Base-by-base conservation (phyloP, 2,888 invertebrate species). In the Cheilosia grossa region DNA sequence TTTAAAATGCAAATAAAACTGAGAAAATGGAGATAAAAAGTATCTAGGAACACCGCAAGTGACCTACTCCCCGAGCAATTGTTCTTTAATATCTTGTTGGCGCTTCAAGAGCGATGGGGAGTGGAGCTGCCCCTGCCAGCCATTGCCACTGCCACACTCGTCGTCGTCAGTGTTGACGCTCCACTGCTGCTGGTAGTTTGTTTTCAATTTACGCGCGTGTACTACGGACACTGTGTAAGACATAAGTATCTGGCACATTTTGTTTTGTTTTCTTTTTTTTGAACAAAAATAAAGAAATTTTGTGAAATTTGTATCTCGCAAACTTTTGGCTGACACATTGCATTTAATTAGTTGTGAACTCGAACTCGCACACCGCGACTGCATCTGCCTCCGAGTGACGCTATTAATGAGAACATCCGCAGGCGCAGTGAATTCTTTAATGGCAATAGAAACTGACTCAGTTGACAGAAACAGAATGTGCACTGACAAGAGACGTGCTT, bases 361-460 rank as follows among this genome's bases (percentile, higher is more conserved):
- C 69, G 61, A 69, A 77, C 30, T 37, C 37, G 37, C 13, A 37
- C 37, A 37, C 13, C 13, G 33, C 33, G 9, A 47, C 7, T 49
- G 42, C 61, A 30, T 49, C 51, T 30, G 63, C 2, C n/a, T 15
- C 30, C 37, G 49, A 72, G 70, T 79, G 78, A 72, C 70, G 51
- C 42, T 47, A 17, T 64, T 64, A 79, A 79, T 79, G 78, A 72
- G 70, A 58, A 79, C 78, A 72, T 70, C 78, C 78, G 78, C 70
- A 42, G n/a, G 47, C 53, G 9, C 63, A 63, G 33, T 53, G 47
- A 64, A 74, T 37, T 74, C 64, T 42, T 56, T 64, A 74, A 64
- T 74, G 64, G 56, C 56, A 44, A 56, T 56, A 44, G 54, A 64
- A 64, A 54, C 53, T 21, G 37, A 33, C 21, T 40, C 40, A 17